Conservation (phyloP, 2,113 vertebrate species). For the Myotis lucifugus region DNA sequence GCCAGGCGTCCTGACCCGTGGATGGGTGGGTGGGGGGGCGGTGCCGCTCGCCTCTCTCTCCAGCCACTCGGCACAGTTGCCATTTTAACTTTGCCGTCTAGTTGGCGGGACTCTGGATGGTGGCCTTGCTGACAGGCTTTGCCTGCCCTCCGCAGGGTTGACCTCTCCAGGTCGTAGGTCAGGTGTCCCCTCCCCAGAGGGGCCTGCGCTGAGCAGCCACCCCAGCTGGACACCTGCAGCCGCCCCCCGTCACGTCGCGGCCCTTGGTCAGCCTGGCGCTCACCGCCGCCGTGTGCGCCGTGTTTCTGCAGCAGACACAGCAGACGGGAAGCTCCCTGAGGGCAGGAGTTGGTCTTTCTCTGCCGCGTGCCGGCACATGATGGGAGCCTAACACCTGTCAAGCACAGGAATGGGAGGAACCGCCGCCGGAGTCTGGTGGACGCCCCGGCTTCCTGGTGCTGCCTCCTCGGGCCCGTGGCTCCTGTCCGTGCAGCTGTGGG, state of each 20-base stretch:
- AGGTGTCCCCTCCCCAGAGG: not conserved
- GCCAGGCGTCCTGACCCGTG: not conserved
- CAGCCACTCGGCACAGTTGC: not conserved
- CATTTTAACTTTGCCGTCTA: not conserved
- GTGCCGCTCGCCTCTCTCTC: not conserved
- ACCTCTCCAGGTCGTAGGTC: not conserved
- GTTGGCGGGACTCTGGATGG: not conserved
- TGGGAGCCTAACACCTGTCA: not conserved
- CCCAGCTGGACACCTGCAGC: not conserved
- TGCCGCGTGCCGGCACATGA: fast-evolving
- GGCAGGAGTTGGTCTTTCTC: not conserved
- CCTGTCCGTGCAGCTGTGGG: not conserved
- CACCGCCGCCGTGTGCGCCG: not conserved
- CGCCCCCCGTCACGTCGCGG: fast-evolving
- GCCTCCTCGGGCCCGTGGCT: not conserved
- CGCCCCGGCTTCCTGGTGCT: not conserved
- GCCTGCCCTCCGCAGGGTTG: not conserved
- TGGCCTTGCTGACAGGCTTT: not conserved
- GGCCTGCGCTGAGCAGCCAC: not conserved
- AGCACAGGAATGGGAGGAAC: not conserved
- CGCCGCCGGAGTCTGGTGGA: not conserved
- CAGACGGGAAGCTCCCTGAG: slow-evolving; percentile 43
- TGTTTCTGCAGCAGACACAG: not conserved
- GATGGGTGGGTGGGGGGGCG: not conserved
- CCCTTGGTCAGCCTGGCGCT: not conserved